phyloP scores from a whole-genome alignment of 2,888 invertebrate genomes.

The Andrena bucephala region DNA sequence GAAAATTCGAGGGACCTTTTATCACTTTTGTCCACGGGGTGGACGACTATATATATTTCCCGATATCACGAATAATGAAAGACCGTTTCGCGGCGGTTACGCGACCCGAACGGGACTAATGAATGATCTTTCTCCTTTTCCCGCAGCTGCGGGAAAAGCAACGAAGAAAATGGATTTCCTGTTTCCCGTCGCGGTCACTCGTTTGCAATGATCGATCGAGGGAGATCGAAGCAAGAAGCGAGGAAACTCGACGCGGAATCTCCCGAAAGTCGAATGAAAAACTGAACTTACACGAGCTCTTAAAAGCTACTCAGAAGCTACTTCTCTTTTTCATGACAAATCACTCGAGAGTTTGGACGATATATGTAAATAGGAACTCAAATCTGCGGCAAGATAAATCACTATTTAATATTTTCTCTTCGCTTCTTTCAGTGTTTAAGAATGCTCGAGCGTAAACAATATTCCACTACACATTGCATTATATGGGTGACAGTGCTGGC shows the following conservation, averaged over 20 bases:
- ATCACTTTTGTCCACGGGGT: conserved; percentile 44
- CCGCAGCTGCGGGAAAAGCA: too few relatives aligned
- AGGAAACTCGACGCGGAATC: not conserved
- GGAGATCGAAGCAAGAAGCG: not conserved
- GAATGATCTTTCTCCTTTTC: conserved; percentile 15
- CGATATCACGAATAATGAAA: conserved; percentile 43
- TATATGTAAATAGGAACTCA: too few relatives aligned
- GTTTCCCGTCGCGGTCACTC: not conserved
- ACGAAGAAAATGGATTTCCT: conserved; percentile 14
- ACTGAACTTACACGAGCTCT: not conserved
- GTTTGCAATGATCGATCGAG: not conserved
- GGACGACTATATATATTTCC: conserved; percentile 46
- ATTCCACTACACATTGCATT: too few relatives aligned
- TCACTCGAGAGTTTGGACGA: too few relatives aligned
- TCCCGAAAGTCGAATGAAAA: not conserved
- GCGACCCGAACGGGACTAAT: conserved; percentile 24
- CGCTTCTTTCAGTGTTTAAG: too few relatives aligned
- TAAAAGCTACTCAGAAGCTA: too few relatives aligned
- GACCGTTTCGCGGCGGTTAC: not conserved
- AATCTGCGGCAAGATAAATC: too few relatives aligned
- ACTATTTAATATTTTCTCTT: too few relatives aligned
- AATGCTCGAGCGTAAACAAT: not conserved
- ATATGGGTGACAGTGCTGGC: too few relatives aligned
- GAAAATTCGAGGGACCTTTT: conserved; percentile 49
- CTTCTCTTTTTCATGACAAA: too few relatives aligned